A percentile compares a stretch with the other conserved stretches of the same genome.
Evolutionary conservation across 2,113 vertebrate genomes (phyloP).

Genomic region (Gnathonemus longibarbis): DNA sequence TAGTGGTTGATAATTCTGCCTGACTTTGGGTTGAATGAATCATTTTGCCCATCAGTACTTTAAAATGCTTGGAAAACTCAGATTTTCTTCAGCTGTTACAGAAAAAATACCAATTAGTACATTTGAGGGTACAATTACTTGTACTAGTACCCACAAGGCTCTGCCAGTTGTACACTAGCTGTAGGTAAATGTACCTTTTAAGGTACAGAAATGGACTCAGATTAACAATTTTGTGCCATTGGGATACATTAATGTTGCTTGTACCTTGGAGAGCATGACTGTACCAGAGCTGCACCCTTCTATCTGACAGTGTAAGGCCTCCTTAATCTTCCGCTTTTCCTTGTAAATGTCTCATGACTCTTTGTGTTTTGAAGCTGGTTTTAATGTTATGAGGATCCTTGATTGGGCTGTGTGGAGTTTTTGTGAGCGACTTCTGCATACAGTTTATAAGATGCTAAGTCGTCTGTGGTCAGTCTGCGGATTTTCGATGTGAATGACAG

Average conservation of each 20-base stretch:
- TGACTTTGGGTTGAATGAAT: neutral
- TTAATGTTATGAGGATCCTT: neutral
- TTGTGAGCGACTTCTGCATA: neutral
- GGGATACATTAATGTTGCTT: neutral
- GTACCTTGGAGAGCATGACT: neutral
- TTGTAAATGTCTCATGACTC: neutral
- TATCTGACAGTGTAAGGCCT: neutral
- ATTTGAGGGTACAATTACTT: neutral
- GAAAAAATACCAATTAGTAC: neutral
- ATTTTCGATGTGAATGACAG: neutral
- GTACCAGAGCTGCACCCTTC: neutral
- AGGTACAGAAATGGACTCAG: neutral
- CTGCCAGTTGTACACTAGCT: neutral
- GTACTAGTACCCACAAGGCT: neutral
- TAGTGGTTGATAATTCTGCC: neutral
- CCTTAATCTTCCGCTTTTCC: neutral
- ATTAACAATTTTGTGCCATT: neutral
- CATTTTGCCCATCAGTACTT: neutral
- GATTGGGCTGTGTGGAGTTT: neutral
- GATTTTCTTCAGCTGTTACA: neutral
- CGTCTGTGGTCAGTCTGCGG: neutral
- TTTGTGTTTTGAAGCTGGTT: neutral
- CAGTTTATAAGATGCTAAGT: neutral
- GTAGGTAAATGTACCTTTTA: neutral
- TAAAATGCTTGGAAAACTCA: neutral